Evolutionary conservation across 2,797 vertebrate species (phyloP), one percentile per base, ranked within the genome.

Genomic region (Clarias pachynema): DNA sequence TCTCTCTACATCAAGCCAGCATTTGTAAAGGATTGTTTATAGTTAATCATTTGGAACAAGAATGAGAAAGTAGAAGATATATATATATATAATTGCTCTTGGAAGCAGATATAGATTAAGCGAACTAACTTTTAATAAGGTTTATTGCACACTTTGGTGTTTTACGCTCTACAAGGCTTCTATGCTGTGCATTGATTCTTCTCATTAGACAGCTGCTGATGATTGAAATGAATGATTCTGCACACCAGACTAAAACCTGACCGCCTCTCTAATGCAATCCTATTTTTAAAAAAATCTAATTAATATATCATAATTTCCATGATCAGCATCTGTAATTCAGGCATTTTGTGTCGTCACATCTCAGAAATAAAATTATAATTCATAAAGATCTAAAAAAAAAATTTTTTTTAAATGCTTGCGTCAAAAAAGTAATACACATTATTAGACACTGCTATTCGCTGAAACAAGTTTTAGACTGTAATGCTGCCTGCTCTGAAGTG

Each of bases 221-320:
- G 26, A 83, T 1, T 31, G 65, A 86, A 74, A 84, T 80, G 0
- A 86, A 83, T 86, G 75, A 65, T 49, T 44, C 34, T 60, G 24
- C 62, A 60, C 6, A 53, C 57, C 7, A 14, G 24, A 22, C 0
- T 68, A 34, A 37, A 83, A 31, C 63, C 12, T 77, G 53, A 72
- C 18, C 29, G 16, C 18, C 57, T n/a, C 73, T 79, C 62, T 86
- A 79, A 86, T 83, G 49, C 24, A n/a, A 80, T 86, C 14, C n/a
- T n/a, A n/a, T n/a, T n/a, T n/a, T n/a, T n/a, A 49, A 7, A 40
- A 8, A 40, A 44, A 18, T 68, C 9, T 29, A 79, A 53, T 63
- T n/a, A n/a, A 56, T 20, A 63, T 73, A 73, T 57, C 79, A 37
- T 82, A 57, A 34, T 24, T 57, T 26, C 29, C 40, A 59, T 79